phyloP scores from a whole-genome alignment of 2,888 invertebrate species.

The Cryptocheilus praepositus region DNA sequence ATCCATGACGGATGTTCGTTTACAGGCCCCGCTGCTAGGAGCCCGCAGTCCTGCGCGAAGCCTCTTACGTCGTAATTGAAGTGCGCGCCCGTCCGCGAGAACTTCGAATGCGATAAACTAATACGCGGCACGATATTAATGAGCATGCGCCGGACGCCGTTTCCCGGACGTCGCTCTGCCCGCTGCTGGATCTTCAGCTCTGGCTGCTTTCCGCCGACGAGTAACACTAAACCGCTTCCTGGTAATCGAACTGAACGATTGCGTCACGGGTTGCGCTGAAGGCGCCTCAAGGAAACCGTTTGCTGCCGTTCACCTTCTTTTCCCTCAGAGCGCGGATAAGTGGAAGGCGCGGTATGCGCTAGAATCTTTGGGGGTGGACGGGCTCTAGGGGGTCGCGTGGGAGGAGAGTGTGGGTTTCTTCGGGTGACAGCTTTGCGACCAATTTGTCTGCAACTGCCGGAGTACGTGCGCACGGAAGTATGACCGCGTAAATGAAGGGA shows the following conservation, averaged over 20 bases:
- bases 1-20: conserved; percentile 37
- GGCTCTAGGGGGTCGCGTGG: too few relatives aligned
- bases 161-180: conserved; percentile 4
- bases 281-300: background rate
- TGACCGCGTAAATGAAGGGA: too few relatives aligned
- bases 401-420: too few relatives aligned
- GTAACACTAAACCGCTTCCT: conserved; percentile 10
- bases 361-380: too few relatives aligned
- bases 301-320: background rate
- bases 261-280: background rate
- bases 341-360: too few relatives aligned
- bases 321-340: too few relatives aligned
- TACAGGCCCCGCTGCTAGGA: background rate
- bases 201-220: conserved; percentile 1
- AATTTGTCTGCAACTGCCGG: too few relatives aligned
- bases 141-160: conserved; percentile 2
- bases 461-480: too few relatives aligned
- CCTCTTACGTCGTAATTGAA: conserved; percentile 6
- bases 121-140: conserved; percentile 19
- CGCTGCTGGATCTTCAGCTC: background rate
- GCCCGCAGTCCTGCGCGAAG: too few relatives aligned
- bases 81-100: conserved; percentile 1
- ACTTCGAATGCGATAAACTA: conserved; percentile 16
- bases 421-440: too few relatives aligned
- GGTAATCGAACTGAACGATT: conserved; percentile 22